phyloP scores from a whole-genome alignment of 2,888 invertebrate species.

The Sinhomidia bicolor region DNA sequence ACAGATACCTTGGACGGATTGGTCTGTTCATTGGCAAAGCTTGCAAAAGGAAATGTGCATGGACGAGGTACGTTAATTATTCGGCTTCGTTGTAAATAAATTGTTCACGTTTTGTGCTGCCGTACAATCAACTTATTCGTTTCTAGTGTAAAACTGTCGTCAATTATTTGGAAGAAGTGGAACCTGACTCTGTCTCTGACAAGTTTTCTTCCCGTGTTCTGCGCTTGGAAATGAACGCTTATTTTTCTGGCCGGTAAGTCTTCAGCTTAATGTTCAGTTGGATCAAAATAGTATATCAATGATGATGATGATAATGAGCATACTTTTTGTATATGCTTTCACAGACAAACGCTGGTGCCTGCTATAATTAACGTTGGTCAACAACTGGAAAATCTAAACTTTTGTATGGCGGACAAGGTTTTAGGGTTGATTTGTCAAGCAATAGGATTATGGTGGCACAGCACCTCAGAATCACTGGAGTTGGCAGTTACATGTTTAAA shows the following conservation, averaged over 20 bases:
- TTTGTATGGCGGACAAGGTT: conserved; percentile 50
- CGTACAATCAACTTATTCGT: neutral
- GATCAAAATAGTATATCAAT: too few relatives aligned
- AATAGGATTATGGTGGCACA: conserved; percentile 55
- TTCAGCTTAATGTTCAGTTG: too few relatives aligned
- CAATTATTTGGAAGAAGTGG: conserved; percentile 64
- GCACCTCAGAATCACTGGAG: conserved; percentile 22
- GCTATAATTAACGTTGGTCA: conserved; percentile 55
- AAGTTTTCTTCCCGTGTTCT: conserved; percentile 46
- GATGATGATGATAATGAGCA: too few relatives aligned
- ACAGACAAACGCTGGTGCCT: conserved; percentile 55
- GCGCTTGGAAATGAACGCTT: conserved; percentile 63
- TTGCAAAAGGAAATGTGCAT: conserved; percentile 60
- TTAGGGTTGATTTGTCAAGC: conserved; percentile 55
- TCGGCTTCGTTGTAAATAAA: neutral
- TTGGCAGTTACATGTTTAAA: neutral
- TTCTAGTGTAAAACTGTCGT: conserved; percentile 53
- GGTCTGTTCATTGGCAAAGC: conserved; percentile 67
- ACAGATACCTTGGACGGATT: conserved; percentile 72
- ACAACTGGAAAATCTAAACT: conserved; percentile 29
- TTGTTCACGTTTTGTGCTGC: neutral
- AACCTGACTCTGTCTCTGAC: conserved; percentile 40
- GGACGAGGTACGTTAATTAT: neutral
- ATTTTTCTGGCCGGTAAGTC: conserved; percentile 64
- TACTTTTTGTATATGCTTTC: neutral